Evolutionary conservation across 2,888 invertebrate genomes (phyloP), one percentile per base, ranked within the genome.

Genomic region (Drosophila macrospina): DNA sequence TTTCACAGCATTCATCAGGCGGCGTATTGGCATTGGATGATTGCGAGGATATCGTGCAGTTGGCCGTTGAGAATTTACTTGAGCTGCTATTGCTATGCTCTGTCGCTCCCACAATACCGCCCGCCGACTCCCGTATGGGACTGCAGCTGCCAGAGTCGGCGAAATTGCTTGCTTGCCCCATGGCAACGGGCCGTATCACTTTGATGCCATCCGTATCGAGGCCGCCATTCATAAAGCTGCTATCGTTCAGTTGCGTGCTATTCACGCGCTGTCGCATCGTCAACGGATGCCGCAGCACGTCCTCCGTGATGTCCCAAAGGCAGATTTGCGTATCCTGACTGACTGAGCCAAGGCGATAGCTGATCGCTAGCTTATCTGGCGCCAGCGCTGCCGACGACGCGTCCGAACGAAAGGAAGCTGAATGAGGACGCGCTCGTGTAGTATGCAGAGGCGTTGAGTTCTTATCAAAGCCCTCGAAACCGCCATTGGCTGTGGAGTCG

Each of bases 301-400:
- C 99, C 91, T 99, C 98, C 11, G 98, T 99, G 67, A 99, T 95
- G 91, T 99, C 99, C 99, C 99, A 99, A 74, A 99, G 93, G 93
- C 99, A 99, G 77, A 99, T 93, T 92, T 98, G 98, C 42, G 99
- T 99, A 93, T 99, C 99, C 92, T 99, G 99, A 32, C 99, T 98
- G 1, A 99, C 98, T 73, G 98, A 98, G 30, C 98, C 98, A 72
- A 99, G 93, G 74, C 98, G 93, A 91, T 97, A 97, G 89, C 96
- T 96, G 26, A 95, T 95, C 1, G 94, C 93, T 42, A 92, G 81
- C 78, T 91, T 92, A 57, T 91, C 92, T 36, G 91, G 93, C 89
- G 91, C 88, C 69, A 91, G 69, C 41, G 89, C 90, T 61, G 89
- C 89, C 28, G 91, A 90, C 5, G 90, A 90, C n/a, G 89, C 90